phyloP scores from a whole-genome alignment of 2,888 invertebrate species.

The Leucophora obtusa region DNA sequence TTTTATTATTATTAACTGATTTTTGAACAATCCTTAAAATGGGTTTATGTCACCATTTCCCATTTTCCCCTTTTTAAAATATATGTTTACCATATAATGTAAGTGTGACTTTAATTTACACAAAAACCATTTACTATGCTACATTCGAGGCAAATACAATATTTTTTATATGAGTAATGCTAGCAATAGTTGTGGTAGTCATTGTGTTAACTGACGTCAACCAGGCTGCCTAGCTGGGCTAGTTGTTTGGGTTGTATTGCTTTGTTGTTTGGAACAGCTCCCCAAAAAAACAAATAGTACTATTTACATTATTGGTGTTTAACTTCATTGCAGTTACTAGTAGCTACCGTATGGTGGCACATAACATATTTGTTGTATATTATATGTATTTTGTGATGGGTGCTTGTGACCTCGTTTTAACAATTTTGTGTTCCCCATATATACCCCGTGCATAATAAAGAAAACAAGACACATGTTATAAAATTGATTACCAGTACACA shows the following conservation, averaged over 20 bases:
- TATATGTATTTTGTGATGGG: constrained; percentile 18
- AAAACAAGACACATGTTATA: constrained; percentile 43
- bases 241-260: neutral
- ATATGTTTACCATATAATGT: neutral
- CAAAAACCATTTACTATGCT: constrained; percentile 5
- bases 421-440: constrained; percentile 12
- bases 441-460: constrained; percentile 28
- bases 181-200: constrained; percentile 4
- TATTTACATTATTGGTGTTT: constrained; percentile 30
- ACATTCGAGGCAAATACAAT: neutral
- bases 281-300: constrained; percentile 22
- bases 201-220: constrained; percentile 40
- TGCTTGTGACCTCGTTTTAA: constrained; percentile 56
- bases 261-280: constrained; percentile 3
- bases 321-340: constrained; percentile 28
- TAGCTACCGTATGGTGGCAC: constrained; percentile 17
- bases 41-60: neutral
- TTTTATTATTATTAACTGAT: too few species aligned
- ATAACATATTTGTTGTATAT: neutral
- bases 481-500: constrained; percentile 43
- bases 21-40: too few species aligned
- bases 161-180: neutral
- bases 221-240: constrained; percentile 10
- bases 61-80: neutral
- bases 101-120: constrained; percentile 7